Percentiles rank a stretch among this genome's conserved stretches.
These are phyloP conservation scores for Coracias cyanogaster DNA, from an alignment of 2,797 vertebrate genomes.

Conservation along the genomic window DNA sequence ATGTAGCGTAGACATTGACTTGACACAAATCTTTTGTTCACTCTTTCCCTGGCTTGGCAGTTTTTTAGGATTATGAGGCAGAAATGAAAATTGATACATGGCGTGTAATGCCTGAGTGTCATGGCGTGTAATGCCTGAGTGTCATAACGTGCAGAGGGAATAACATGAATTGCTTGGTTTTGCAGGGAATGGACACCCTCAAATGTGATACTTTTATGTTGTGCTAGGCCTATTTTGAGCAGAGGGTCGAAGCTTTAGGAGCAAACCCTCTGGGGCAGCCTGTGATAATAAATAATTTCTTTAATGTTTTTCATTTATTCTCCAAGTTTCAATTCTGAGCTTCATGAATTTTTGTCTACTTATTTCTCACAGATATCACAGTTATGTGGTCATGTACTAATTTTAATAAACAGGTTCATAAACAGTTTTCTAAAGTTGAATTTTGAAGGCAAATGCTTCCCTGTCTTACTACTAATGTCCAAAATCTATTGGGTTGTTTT, in stretches of 20 bases:
- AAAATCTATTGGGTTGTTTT: no score
- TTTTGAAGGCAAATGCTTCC: not conserved
- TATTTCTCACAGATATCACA: not conserved
- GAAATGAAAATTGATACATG: not conserved
- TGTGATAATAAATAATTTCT: not conserved
- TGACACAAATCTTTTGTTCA: conserved; percentile 40
- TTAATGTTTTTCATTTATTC: not conserved
- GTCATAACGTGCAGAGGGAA: not conserved
- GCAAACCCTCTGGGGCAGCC: not conserved
- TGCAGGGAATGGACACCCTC: not conserved
- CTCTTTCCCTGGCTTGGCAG: conserved; percentile 4
- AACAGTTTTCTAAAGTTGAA: not conserved
- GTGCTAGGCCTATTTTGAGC: not conserved
- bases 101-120: not conserved
- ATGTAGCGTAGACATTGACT: not conserved
- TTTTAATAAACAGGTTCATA: not conserved
- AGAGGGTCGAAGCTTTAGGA: not conserved
- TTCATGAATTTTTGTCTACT: not conserved
- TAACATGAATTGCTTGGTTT: not conserved
- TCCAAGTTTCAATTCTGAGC: not conserved
- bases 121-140: not conserved
- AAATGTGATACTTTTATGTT: not conserved
- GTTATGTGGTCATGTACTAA: not conserved
- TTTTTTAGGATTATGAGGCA: conserved; percentile 4
- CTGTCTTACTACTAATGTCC: not conserved